Conservation (phyloP, 2,888 invertebrate genomes). For the Palloptera scutellata region DNA sequence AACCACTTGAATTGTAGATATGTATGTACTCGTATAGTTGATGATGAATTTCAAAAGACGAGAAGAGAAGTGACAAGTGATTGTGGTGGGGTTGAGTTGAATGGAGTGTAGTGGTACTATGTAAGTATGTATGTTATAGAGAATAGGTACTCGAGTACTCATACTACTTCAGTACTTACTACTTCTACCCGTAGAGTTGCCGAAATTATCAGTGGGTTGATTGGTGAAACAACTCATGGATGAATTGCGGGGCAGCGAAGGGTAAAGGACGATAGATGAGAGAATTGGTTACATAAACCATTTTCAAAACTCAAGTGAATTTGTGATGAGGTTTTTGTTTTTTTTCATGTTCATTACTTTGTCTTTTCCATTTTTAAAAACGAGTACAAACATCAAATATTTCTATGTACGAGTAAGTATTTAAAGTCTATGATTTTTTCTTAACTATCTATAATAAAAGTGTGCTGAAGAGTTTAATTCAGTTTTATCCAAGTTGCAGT, state of each 20-base stretch:
- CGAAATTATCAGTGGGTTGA: no score
- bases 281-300: no score
- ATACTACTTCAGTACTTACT: background rate
- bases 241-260: no score
- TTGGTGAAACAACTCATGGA: no score
- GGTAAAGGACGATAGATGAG: no score
- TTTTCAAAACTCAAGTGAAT: no score
- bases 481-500: conserved; percentile 14
- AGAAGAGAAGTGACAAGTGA: conserved; percentile 52
- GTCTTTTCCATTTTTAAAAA: no score
- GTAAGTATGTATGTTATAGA: background rate
- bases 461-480: background rate
- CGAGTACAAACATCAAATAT: background rate
- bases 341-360: no score
- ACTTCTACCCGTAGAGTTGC: background rate
- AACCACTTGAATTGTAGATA: conserved; percentile 57
- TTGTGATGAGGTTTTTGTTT: no score
- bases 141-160: background rate
- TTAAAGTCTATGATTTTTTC: conserved; percentile 15
- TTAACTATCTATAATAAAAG: background rate
- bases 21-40: no score
- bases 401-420: background rate
- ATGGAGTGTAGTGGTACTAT: background rate
- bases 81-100: conserved; percentile 3
- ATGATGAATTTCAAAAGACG: conserved; percentile 53